A percentile compares a stretch with the other conserved stretches of the same genome.
phyloP scores from a whole-genome alignment of 1,140 invertebrate species.

The Penaeus indicus region DNA sequence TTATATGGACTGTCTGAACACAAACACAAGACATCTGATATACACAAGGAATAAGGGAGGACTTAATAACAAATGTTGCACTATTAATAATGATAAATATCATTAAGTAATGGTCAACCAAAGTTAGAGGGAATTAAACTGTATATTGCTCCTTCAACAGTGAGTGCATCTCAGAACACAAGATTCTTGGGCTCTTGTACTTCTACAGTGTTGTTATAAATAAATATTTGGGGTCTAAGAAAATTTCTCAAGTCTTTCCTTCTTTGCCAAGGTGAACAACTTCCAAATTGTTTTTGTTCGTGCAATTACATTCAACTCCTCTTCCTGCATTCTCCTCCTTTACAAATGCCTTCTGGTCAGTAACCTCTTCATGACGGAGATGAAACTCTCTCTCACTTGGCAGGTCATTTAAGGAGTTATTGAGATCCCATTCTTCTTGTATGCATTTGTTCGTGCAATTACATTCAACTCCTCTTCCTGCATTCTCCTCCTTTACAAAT shows the following conservation, averaged over 20 bases:
- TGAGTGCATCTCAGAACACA: conserved; percentile 43
- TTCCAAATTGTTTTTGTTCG: not conserved
- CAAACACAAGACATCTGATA: conserved; percentile 41
- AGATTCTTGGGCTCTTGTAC: conserved; percentile 39
- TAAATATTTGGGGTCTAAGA: conserved; percentile 28
- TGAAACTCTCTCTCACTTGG: no score
- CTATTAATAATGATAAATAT: conserved; percentile 41
- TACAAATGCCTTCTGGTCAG: no score
- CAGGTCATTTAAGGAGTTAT: no score
- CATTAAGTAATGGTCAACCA: conserved; percentile 51
- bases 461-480: no score
- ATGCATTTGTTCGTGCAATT: not conserved
- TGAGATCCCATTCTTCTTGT: no score
- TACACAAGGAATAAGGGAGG: conserved; percentile 23
- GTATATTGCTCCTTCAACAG: conserved; percentile 49
- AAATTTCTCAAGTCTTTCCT: conserved; percentile 33
- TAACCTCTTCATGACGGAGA: no score
- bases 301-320: no score
- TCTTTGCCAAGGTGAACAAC: conserved; percentile 17
- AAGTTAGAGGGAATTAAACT: conserved; percentile 49
- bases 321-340: no score
- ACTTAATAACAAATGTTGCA: conserved; percentile 44
- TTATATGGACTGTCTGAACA: conserved; percentile 38
- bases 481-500: no score
- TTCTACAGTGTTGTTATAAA: conserved; percentile 34